Evolutionary conservation across 2,113 vertebrate species (phyloP).

Genomic region (Indicator maculatus): DNA sequence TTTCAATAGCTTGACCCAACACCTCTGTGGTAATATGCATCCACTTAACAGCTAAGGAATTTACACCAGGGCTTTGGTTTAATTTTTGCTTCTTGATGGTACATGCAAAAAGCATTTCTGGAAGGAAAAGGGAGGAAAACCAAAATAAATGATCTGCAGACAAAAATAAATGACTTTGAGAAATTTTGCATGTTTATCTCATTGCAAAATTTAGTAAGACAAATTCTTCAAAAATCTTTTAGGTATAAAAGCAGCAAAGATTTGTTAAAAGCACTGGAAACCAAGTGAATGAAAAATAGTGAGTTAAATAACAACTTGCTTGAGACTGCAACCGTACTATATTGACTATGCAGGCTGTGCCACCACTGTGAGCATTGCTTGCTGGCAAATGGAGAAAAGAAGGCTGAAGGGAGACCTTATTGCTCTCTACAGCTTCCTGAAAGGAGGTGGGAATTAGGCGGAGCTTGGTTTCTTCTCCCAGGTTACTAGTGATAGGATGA

Average conservation of each 20-base stretch:
- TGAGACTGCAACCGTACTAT: fast-evolving
- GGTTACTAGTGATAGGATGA: too few species aligned
- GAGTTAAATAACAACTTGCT: not conserved
- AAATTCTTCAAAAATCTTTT: not conserved
- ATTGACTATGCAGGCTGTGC: not conserved
- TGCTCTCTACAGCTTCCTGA: too few species aligned
- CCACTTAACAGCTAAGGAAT: not conserved
- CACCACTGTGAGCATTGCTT: too few species aligned
- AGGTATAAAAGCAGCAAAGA: not conserved
- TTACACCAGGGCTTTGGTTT: not conserved
- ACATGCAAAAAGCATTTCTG: not conserved
- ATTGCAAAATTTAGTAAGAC: not conserved
- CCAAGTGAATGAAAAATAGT: not conserved
- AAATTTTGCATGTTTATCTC: not conserved
- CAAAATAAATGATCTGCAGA: not conserved
- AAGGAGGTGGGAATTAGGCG: too few species aligned
- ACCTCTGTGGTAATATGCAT: not conserved
- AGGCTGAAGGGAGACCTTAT: too few species aligned
- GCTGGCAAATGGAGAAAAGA: not conserved
- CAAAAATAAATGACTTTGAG: not conserved
- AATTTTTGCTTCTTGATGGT: not conserved
- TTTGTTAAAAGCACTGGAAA: not conserved
- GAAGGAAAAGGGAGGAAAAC: not conserved
- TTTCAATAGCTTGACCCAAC: not conserved
- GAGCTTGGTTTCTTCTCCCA: too few species aligned